Base-by-base conservation (phyloP, 37 sponge, comb jelly and placozoan genomes). In the Spongilla lacustris region DNA sequence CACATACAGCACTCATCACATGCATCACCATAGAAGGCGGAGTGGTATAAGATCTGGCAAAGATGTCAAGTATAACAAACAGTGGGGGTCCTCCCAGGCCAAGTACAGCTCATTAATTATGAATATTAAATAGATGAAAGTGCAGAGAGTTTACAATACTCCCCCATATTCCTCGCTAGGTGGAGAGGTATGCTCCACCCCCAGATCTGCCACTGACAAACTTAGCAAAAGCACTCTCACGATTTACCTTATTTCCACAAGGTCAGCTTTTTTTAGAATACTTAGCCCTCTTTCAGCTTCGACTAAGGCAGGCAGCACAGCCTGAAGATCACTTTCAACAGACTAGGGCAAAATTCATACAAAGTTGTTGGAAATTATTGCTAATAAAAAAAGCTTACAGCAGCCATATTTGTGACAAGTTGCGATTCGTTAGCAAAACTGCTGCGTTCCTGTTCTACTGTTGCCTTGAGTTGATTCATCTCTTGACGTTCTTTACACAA, bases 1-100 rank as follows among this genome's bases (percentile, higher is more conserved):
- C 73, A 85, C 95, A 94, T 66, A 94, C 87, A 19, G 92, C 89
- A 69, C 78, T 81, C 95, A 94, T 94, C 36, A 94, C 95, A 83
- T 84, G 78, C 83, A 67, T 75, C 69, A 94, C 95, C 87, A 94
- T 88, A 25, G 84, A 74, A n/a, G 95, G 95, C 0, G 95, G 95
- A 19, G 77, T 87, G 9, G 73, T 84, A 79, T 94, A 94, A 2
- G 75, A 84, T 48, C 93, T 85, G 73, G 19, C 66, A 29, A 23
- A 1, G 12, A 21, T 77, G 27, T 6, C 14, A 31, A n/a, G n/a
- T n/a, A n/a, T n/a, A n/a, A n/a, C n/a, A n/a, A n/a, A n/a, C n/a
- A n/a, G n/a, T n/a, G n/a, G n/a, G n/a, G n/a, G n/a, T n/a, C n/a
- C n/a, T n/a, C n/a, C n/a, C n/a, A n/a, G n/a, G n/a, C n/a, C n/a